Conservation (phyloP, 2,113 vertebrate genomes). For the Furnarius figulus region DNA sequence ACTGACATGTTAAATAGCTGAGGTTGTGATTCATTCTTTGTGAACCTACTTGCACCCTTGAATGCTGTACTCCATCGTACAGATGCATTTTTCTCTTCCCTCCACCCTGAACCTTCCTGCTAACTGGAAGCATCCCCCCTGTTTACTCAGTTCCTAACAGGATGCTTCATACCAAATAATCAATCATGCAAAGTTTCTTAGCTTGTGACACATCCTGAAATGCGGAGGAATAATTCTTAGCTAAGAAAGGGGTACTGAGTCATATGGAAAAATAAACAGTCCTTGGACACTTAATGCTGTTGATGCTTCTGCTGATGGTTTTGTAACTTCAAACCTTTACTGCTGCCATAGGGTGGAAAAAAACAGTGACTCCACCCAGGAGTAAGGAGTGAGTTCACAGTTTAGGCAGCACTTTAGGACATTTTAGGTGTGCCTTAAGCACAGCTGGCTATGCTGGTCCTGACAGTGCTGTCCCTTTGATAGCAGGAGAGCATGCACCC, state of each 20-base stretch:
- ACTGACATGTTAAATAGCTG: not conserved
- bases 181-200: not conserved
- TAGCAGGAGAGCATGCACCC: not conserved
- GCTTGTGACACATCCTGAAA: conserved; percentile 39
- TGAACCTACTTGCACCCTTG: not conserved
- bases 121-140: not conserved
- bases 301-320: not conserved
- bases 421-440: not conserved
- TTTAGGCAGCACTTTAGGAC: not conserved
- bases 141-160: conserved; percentile 28
- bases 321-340: conserved; percentile 25
- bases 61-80: not conserved
- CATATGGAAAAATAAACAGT: conserved; percentile 60
- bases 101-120: not conserved
- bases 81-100: not conserved
- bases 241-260: conserved; percentile 20
- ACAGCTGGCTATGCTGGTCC: not conserved
- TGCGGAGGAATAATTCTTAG: not conserved
- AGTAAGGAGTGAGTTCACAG: not conserved
- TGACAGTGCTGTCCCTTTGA: not conserved
- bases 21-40: not conserved
- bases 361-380: not conserved
- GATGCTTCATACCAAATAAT: conserved; percentile 47
- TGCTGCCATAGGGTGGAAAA: not conserved
- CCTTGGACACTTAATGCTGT: not conserved